Conservation (phyloP, 2,113 vertebrate genomes). For the Pedetes capensis region DNA sequence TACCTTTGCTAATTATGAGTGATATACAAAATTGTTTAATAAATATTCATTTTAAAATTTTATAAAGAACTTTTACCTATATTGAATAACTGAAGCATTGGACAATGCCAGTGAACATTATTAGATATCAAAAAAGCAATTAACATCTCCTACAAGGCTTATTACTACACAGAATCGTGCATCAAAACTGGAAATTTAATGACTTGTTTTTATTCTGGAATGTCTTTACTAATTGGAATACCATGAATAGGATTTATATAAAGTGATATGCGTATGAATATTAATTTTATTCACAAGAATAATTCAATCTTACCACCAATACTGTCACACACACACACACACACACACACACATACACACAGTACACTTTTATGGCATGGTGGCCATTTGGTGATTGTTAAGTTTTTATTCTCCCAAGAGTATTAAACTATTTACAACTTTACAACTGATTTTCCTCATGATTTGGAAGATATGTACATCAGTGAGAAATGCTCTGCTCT, state of each 20-base stretch:
- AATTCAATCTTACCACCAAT: not conserved
- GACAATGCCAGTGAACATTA: not conserved
- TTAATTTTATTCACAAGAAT: conserved; percentile 12
- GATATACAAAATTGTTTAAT: not conserved
- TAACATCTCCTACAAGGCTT: not conserved
- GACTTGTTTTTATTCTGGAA: not conserved
- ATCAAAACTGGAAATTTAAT: not conserved
- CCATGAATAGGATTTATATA: not conserved
- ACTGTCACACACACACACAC: not conserved
- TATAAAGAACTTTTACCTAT: not conserved
- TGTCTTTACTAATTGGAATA: not conserved
- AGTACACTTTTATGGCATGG: not conserved
- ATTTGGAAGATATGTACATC: not conserved
- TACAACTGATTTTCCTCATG: not conserved
- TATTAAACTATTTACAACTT: not conserved
- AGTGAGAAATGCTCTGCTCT: not conserved
- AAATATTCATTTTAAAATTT: not conserved
- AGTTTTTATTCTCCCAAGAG: not conserved
- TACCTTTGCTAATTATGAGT: not conserved
- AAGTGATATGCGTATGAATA: not conserved
- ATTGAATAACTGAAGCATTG: not conserved
- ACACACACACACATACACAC: too few species aligned
- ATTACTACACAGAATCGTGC: not conserved
- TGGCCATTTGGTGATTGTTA: not conserved
- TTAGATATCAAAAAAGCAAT: not conserved